Percentiles rank a stretch among this genome's conserved stretches.
Evolutionary conservation across 2,888 invertebrate species (phyloP).

Genomic region (Panzeria rudis): DNA sequence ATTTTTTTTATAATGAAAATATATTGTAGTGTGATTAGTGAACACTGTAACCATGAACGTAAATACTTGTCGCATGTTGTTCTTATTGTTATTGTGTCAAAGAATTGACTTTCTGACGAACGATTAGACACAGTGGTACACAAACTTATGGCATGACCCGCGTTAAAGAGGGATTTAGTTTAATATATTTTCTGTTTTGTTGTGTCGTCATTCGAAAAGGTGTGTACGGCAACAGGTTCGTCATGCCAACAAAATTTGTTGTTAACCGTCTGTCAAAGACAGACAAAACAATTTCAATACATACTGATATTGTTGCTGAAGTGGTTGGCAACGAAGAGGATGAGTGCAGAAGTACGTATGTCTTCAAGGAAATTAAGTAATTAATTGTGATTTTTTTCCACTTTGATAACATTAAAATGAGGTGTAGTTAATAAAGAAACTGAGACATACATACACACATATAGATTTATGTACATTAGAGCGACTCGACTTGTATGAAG

Average conservation of each 20-base stretch:
- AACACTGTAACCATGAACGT: slow-evolving; percentile 2
- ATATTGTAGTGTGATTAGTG: slow-evolving; percentile 38
- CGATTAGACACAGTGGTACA: slow-evolving; percentile 1
- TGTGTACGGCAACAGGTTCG: slow-evolving; percentile 73
- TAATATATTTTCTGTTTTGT: background rate
- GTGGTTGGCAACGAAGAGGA: slow-evolving; percentile 16
- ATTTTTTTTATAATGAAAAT: slow-evolving; percentile 27
- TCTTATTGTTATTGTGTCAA: background rate
- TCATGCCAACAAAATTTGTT: slow-evolving; percentile 61
- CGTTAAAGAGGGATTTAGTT: slow-evolving; percentile 20
- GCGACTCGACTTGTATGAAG: too few relatives aligned
- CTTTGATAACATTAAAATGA: slow-evolving; percentile 63
- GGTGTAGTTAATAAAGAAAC: slow-evolving; percentile 54
- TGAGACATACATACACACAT: background rate
- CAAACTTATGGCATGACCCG: slow-evolving; percentile 4
- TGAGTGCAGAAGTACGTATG: slow-evolving; percentile 19
- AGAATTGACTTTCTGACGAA: slow-evolving; percentile 9
- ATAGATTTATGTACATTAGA: background rate
- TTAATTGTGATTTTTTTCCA: slow-evolving; percentile 73
- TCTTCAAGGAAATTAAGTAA: slow-evolving; percentile 73
- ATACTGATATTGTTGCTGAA: slow-evolving; percentile 23
- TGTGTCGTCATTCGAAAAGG: slow-evolving; percentile 54
- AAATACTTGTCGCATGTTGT: slow-evolving; percentile 16
- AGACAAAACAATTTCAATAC: slow-evolving; percentile 56
- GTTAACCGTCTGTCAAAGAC: slow-evolving; percentile 49